Conservation (phyloP, 2,113 vertebrate species). For the Neotragus moschatus region DNA sequence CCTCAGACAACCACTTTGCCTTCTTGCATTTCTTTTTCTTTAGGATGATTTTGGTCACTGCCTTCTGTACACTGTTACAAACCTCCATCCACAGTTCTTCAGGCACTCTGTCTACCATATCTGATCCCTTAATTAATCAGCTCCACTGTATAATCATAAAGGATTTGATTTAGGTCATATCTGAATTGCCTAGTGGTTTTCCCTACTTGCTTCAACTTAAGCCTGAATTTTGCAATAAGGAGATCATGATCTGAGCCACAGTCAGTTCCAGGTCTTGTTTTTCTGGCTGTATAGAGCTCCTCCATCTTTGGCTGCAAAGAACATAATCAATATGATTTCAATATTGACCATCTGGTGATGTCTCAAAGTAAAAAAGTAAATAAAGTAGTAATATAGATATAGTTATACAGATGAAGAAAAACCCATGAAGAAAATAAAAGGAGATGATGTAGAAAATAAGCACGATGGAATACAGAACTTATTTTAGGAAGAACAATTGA, state of each 20-base stretch:
- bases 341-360: neutral
- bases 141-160: neutral
- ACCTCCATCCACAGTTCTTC: neutral
- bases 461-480: neutral
- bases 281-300: neutral
- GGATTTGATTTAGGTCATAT: neutral
- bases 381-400: neutral
- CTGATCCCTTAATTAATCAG: neutral
- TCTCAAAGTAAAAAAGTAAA: neutral
- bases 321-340: neutral
- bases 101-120: neutral
- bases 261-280: neutral
- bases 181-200: neutral
- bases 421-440: neutral
- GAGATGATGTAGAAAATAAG: neutral
- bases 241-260: neutral
- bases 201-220: neutral
- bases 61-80: neutral
- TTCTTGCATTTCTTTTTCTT: neutral
- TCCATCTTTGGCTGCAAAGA: neutral
- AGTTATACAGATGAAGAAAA: neutral
- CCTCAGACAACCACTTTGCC: neutral
- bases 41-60: neutral
- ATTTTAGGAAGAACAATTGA: neutral
- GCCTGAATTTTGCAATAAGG: neutral